Base-by-base conservation (phyloP, 37 sponge, comb jelly and placozoan species). In the Beroe ovata region DNA sequence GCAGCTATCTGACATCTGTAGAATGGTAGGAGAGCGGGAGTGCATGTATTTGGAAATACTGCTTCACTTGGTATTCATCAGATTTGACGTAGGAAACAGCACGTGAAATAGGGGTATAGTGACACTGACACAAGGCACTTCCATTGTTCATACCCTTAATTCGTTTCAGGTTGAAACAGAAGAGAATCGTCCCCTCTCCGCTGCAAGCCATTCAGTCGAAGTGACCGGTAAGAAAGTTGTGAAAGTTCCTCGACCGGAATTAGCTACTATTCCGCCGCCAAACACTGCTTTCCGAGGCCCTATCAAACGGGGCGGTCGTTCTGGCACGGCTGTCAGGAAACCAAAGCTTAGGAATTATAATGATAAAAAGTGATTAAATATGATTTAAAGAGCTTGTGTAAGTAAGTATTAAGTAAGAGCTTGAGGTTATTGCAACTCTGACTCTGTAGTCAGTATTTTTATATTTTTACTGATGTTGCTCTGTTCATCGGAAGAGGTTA, bases 91-190 rank as follows among this genome's bases (percentile, higher is more conserved):
- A n/a, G n/a, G n/a, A n/a, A n/a, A n/a, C n/a, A n/a, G n/a, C n/a
- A n/a, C n/a, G n/a, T n/a, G n/a, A n/a, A n/a, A n/a, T n/a, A n/a
- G n/a, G n/a, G n/a, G n/a, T n/a, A n/a, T n/a, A n/a, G n/a, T n/a
- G n/a, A n/a, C n/a, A n/a, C n/a, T n/a, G n/a, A n/a, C n/a, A n/a
- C n/a, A n/a, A n/a, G n/a, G n/a, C n/a, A n/a, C n/a, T n/a, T n/a
- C n/a, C n/a, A n/a, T n/a, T n/a, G n/a, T n/a, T n/a, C n/a, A n/a
- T n/a, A n/a, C n/a, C n/a, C n/a, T n/a, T n/a, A n/a, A n/a, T n/a
- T n/a, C n/a, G n/a, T n/a, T 71, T 25, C 54, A 77, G 84, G 84
- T 77, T 21, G 84, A 77, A 41, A 28, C 42, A 16, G 84, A 77
- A 23, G 84, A 77, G 33, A 77, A 77, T 40, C 41, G 84, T 1